phyloP scores from a whole-genome alignment of 2,113 vertebrate species.

The Chascanopsetta lugubris region DNA sequence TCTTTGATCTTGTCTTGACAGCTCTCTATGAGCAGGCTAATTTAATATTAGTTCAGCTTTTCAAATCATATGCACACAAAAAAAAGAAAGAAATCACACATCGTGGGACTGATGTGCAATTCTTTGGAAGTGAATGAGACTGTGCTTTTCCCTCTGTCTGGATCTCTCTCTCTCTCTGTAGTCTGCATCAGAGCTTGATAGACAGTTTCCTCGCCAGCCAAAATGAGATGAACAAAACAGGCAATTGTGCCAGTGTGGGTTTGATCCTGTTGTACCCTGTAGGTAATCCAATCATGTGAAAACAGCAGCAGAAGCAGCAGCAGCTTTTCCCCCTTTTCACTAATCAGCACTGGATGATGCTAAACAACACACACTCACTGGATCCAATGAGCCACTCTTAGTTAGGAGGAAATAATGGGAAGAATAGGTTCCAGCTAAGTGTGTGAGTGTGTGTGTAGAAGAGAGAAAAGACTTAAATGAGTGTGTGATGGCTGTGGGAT shows the following conservation, averaged over 20 bases:
- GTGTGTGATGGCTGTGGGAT: too few species aligned
- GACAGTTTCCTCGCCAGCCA: neutral
- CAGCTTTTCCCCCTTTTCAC: neutral
- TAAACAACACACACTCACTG: neutral
- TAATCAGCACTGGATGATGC: neutral
- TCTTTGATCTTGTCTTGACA: neutral
- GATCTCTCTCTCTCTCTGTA: neutral
- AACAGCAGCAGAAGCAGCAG: too few species aligned
- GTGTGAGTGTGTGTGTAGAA: neutral
- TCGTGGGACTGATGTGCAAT: neutral
- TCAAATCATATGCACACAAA: too few species aligned
- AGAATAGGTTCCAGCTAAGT: neutral
- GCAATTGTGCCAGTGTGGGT: neutral
- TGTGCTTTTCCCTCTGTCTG: neutral
- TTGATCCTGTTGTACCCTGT: neutral
- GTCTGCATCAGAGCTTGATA: neutral
- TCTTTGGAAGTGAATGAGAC: neutral
- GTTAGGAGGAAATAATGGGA: conserved; percentile 2
- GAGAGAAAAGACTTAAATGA: neutral
- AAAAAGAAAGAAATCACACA: neutral
- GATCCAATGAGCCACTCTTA: neutral
- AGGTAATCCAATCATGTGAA: neutral
- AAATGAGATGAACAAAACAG: neutral
- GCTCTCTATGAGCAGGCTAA: neutral
- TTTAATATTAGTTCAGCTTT: neutral